These are phyloP conservation scores for Drosophila erecta DNA, from an alignment of 1,140 invertebrate species.

Conservation along the genomic window DNA sequence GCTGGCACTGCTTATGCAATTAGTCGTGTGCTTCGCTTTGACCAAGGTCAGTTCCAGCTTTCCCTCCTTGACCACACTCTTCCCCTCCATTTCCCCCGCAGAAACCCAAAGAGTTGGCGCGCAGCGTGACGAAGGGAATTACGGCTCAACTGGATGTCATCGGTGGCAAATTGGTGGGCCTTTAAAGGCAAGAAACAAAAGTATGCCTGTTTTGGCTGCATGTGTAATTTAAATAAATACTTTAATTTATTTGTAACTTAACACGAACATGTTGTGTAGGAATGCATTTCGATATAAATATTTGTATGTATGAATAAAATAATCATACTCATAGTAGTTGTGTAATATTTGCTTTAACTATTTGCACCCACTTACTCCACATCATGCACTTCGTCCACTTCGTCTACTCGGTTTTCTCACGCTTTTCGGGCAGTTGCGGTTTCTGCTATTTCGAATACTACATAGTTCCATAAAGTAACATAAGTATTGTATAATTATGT, in stretches of 20 bases:
- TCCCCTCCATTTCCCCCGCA: conserved; percentile 45
- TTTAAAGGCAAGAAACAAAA: conserved; percentile 47
- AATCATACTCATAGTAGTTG: conserved; percentile 34
- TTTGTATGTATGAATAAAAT: conserved; percentile 48
- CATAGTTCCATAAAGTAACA: conserved; percentile 34
- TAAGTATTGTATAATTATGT: conserved; percentile 29
- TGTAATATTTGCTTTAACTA: conserved; percentile 40
- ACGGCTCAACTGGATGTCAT: conserved; percentile 86
- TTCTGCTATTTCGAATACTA: conserved; percentile 44
- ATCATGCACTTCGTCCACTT: background rate
- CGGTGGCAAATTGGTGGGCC: conserved; percentile 86
- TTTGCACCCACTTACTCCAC: conserved; percentile 2
- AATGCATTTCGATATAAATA: conserved; percentile 69
- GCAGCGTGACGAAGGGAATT: conserved; percentile 85
- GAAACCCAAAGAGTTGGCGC: conserved; percentile 85
- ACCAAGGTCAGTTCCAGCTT: conserved; percentile 39
- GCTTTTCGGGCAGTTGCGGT: conserved; percentile 54
- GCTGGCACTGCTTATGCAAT: conserved; percentile 34
- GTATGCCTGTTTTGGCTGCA: conserved; percentile 3
- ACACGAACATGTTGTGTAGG: conserved; percentile 63
- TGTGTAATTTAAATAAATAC: conserved; percentile 79
- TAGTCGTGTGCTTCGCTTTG: background rate
- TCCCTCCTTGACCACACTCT: conserved; percentile 2
- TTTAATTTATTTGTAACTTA: conserved; percentile 81
- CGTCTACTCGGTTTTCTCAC: conserved; percentile 6